Evolutionary conservation across 1,140 invertebrate species (phyloP), one percentile per base, ranked within the genome.

Genomic region (Lordiphosa clarofinis): DNA sequence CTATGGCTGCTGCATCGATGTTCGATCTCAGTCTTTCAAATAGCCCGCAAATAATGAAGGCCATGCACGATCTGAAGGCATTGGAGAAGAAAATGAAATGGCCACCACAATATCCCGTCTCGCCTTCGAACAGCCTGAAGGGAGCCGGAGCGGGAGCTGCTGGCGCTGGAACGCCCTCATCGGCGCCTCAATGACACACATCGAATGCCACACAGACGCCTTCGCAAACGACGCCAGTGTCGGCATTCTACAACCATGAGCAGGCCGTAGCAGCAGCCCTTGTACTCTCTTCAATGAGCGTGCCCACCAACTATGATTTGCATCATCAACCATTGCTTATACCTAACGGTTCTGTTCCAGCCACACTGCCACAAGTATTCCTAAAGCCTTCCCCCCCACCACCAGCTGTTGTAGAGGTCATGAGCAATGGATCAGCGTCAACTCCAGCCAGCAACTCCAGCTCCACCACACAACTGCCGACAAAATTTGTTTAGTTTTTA

Each of bases 321-420:
- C 68, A 84, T 37, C 24, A 56, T 11, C 28, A 58, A 5, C 40
- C 15, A 19, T 19, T 42, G 39, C 39, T 19, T 42, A 10, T 19
- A 21, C 39, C 62, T 12, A 66, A 63, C 13, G 60, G 62, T 40
- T 37, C 59, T 28, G 10, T 62, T 12, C 52, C 48, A 42, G 46
- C 55, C 47, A 59, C 84, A 87, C 86, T 87, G 86, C 86, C 86
- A 78, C 78, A 84, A 84, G 76, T 87, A 87, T 87, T 87, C 81
- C 62, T 86, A 54, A 87, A 86, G 62, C 72, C 86, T 52, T 71
- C 69, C 56, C 72, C 81, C 56, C 78, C 84, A 42, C 33, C 65
- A 9, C n/a, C 67, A 56, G 21, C 54, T 36, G 50, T 42, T 36
- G 50, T 42, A 19, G 71, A 65, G 19, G 40, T 40, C 7, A 39